Evolutionary conservation across 2,113 vertebrate genomes (phyloP).

Genomic region (Gorsachius goisagi): DNA sequence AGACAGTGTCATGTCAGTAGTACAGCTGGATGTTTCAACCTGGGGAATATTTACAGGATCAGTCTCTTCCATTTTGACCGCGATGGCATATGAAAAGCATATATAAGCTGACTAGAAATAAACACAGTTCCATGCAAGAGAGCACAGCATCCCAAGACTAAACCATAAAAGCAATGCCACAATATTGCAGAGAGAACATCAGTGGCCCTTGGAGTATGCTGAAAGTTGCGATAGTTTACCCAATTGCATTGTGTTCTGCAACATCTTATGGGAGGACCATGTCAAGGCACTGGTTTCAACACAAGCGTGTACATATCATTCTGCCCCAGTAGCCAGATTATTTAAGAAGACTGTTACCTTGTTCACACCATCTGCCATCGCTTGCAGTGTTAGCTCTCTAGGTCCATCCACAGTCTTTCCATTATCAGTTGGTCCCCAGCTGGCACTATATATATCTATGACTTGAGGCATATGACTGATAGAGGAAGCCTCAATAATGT

Average conservation of each 20-base stretch:
- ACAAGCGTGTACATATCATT: fast-evolving
- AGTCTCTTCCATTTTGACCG: not conserved
- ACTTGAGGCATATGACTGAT: slow-evolving; percentile 99
- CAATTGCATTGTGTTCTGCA: not conserved
- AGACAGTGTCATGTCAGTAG: not conserved
- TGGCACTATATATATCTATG: slow-evolving; percentile 98
- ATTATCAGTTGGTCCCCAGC: slow-evolving; percentile 98
- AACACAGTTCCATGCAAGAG: not conserved
- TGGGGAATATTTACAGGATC: not conserved
- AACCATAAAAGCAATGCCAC: not conserved
- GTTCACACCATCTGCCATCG: slow-evolving; percentile 97
- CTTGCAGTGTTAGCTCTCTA: slow-evolving; percentile 94
- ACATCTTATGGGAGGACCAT: not conserved
- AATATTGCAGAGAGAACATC: not conserved
- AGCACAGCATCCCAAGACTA: not conserved
- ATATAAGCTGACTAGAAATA: not conserved
- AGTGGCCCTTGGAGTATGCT: not conserved
- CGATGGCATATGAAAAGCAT: not conserved
- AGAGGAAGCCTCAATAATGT: slow-evolving; percentile 97
- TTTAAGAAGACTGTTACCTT: slow-evolving; percentile 78
- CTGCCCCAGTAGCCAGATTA: not conserved
- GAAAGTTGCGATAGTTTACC: not conserved
- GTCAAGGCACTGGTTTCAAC: not conserved
- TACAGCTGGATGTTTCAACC: not conserved
- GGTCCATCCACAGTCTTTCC: slow-evolving; percentile 98